These are phyloP conservation scores for Crocodylus rhombifer DNA, from an alignment of 2,797 vertebrate species.

Conservation along the genomic window DNA sequence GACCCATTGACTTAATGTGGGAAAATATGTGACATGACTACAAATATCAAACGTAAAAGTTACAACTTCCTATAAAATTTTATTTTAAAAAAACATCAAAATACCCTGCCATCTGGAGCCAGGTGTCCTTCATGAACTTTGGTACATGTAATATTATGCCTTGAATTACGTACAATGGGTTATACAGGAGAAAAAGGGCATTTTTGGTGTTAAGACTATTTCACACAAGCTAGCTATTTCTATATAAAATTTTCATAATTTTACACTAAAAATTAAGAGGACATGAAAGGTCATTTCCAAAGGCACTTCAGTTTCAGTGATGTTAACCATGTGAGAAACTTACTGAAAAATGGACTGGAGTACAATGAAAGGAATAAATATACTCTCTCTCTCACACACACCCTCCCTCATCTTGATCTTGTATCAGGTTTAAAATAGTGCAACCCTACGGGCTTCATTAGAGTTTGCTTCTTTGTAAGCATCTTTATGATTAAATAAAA, in stretches of 20 bases:
- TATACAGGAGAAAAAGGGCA: background rate
- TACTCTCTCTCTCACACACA: constrained; percentile 29
- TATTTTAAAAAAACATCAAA: constrained; percentile 15
- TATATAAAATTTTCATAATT: accelerated
- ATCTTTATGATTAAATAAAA: no score
- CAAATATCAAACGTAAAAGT: background rate
- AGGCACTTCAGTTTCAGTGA: background rate
- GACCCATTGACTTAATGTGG: constrained; percentile 8
- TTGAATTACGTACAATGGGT: background rate
- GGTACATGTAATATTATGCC: background rate
- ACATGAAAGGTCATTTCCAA: background rate
- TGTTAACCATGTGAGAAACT: background rate
- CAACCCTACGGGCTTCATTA: constrained; percentile 47
- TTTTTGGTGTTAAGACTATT: background rate
- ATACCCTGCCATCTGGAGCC: background rate
- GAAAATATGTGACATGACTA: constrained; percentile 46
- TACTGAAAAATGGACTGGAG: background rate
- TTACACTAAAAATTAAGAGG: background rate
- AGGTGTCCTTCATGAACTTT: background rate
- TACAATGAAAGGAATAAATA: constrained; percentile 37
- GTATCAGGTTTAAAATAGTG: constrained; percentile 38
- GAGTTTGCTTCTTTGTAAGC: background rate
- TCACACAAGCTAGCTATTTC: background rate
- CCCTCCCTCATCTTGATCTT: constrained; percentile 39
- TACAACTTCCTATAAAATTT: constrained; percentile 14